These are phyloP conservation scores for Porites lobata DNA, from an alignment of 92 coral and sea anemone genomes.

Conservation along the genomic window DNA sequence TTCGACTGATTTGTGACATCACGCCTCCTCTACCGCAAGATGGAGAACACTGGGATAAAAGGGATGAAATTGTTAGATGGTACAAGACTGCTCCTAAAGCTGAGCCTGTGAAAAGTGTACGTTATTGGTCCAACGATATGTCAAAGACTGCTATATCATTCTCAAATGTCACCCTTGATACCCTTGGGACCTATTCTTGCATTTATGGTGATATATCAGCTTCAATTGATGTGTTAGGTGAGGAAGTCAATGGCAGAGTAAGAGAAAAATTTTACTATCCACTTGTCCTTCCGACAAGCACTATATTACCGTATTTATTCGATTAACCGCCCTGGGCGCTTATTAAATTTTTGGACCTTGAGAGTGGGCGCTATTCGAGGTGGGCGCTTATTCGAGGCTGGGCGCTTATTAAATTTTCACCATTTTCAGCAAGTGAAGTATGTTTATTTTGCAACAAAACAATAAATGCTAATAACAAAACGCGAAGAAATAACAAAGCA, in stretches of 20 bases:
- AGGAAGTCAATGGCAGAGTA: background rate
- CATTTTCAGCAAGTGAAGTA: too few relatives aligned
- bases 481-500: too few relatives aligned
- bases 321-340: too few relatives aligned
- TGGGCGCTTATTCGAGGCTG: too few relatives aligned
- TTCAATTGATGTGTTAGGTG: constrained; percentile 84
- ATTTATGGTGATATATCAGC: constrained; percentile 78
- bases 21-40: constrained; percentile 85
- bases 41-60: constrained; percentile 60
- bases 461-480: too few relatives aligned
- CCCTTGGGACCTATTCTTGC: constrained; percentile 84
- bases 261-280: too few relatives aligned
- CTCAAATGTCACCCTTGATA: constrained; percentile 67
- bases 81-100: constrained; percentile 68
- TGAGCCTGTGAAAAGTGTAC: constrained; percentile 53
- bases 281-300: too few relatives aligned
- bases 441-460: too few relatives aligned
- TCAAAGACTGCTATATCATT: constrained; percentile 81
- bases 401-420: too few relatives aligned
- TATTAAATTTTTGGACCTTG: too few relatives aligned
- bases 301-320: too few relatives aligned
- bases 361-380: too few relatives aligned
- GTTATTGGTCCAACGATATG: constrained; percentile 82
- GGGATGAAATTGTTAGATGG: constrained; percentile 81
- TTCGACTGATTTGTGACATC: constrained; percentile 81